Conservation (phyloP, 2,113 vertebrate genomes). For the Neoarius graeffei region DNA sequence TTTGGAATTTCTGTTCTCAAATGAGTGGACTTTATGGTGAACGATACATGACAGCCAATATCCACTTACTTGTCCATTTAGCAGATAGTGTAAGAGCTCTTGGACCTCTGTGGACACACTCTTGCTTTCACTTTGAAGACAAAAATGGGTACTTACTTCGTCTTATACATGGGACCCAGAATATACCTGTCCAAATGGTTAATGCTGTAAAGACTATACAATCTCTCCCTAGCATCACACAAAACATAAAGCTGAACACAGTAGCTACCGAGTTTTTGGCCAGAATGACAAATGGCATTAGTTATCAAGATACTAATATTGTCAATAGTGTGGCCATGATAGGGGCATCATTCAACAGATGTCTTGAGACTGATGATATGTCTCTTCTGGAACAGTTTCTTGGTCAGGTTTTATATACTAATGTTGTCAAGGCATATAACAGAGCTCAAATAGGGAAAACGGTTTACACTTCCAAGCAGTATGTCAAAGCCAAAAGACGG, state of each 20-base stretch:
- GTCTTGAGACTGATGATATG: not conserved
- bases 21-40: not conserved
- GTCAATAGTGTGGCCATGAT: not conserved
- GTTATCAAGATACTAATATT: not conserved
- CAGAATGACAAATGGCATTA: constrained; percentile 26
- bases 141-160: constrained; percentile 30
- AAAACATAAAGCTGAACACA: constrained; percentile 33
- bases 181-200: constrained; percentile 43
- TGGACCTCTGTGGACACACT: constrained; percentile 33
- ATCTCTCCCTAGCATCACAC: constrained; percentile 36
- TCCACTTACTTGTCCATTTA: constrained; percentile 32
- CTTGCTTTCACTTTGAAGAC: constrained; percentile 47
- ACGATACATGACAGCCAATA: not conserved
- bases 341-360: not conserved
- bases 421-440: constrained; percentile 43
- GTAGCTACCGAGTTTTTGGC: constrained; percentile 22
- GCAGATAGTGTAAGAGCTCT: constrained; percentile 30
- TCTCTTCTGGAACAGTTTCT: constrained; percentile 10
- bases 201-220: constrained; percentile 39
- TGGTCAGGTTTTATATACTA: constrained; percentile 38
- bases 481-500: constrained; percentile 13
- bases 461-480: constrained; percentile 18
- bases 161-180: constrained; percentile 12
- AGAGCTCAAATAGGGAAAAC: constrained; percentile 19
- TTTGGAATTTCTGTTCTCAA: no score